Base-by-base conservation (phyloP, 2,113 vertebrate species). In the Gambusia holbrooki region DNA sequence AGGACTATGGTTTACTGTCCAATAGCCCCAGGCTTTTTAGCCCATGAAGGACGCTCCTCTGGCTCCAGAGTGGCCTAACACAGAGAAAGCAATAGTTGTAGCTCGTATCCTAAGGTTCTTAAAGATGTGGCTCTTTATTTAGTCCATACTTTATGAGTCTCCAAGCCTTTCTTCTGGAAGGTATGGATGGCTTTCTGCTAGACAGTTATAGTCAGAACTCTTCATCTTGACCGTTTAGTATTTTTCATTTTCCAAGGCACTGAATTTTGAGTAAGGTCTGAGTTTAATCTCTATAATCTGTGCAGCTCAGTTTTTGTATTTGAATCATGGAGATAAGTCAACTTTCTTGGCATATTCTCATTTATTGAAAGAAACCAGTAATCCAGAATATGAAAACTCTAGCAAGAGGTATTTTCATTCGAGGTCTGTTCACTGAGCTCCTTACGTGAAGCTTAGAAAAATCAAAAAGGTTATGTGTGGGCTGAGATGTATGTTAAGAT, bases 391-490 rank as follows among this genome's bases (percentile, higher is more conserved):
- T 70, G 79, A 71, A 76, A 37, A 78, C 69, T 29, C 54, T 28
- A 70, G 81, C 58, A 4, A 45, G 29, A 87, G 48, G 62, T 15
- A 62, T 83, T 80, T 81, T 64, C 62, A 68, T 79, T 83, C 60
- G 62, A n/a, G 35, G 35, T 19, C 42, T 72, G 71, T 73, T 42
- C 73, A 65, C 71, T 71, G 78, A 75, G 54, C 69, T 54, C n/a
- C 58, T 27, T 45, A 58, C 82, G 37, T 76, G 33, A 15, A 58
- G 68, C 67, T 76, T 22, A 65, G 40, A 65, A 76, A 58, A 77
- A 70, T 74, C 69, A 65, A 33, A 85, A 85, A 90, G 85, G 82
- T 90, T 84, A 73, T 27, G 45, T 85, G 90, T 88, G 88, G 87
- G 88, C 68, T 87, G 84, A 79, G 72, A 84, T 85, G 77, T 87